phyloP scores from a whole-genome alignment of 2,888 invertebrate genomes.

The Muschampia plurimacula region DNA sequence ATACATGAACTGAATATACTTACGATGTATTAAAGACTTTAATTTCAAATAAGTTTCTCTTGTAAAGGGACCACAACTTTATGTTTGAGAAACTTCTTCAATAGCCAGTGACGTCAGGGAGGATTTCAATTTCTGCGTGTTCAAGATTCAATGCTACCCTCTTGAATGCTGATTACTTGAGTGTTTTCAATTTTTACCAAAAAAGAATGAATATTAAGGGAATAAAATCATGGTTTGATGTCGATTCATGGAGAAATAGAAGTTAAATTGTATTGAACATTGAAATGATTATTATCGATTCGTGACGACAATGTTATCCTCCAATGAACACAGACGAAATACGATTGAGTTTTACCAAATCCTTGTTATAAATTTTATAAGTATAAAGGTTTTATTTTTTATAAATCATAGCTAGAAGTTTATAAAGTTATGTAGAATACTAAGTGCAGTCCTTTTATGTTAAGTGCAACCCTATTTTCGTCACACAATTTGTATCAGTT shows the following conservation, averaged over 20 bases:
- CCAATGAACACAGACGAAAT: not conserved
- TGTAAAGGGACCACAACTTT: slow-evolving; percentile 1
- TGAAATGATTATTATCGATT: not conserved
- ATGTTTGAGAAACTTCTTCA: slow-evolving; percentile 30
- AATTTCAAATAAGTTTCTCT: not conserved
- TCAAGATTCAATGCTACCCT: slow-evolving; percentile 28
- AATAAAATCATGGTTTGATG: not conserved
- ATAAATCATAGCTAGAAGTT: too few relatives aligned
- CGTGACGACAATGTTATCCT: not conserved
- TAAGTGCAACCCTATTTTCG: too few relatives aligned
- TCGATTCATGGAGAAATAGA: not conserved
- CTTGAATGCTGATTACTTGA: slow-evolving; percentile 34
- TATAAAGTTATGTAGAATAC: too few relatives aligned
- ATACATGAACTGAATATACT: not conserved
- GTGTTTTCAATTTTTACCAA: slow-evolving; percentile 31
- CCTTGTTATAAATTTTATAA: too few relatives aligned
- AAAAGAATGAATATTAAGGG: slow-evolving; percentile 12
- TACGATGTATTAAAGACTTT: not conserved
- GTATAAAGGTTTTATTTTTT: too few relatives aligned
- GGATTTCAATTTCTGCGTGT: slow-evolving; percentile 34
- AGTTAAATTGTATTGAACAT: not conserved
- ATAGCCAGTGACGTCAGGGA: slow-evolving; percentile 9
- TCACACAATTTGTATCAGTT: too few relatives aligned
- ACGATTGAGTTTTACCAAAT: too few relatives aligned
- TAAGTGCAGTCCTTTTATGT: too few relatives aligned